These are phyloP conservation scores for Drosophila ezoana DNA, from an alignment of 2,888 invertebrate genomes.

Conservation along the genomic window DNA sequence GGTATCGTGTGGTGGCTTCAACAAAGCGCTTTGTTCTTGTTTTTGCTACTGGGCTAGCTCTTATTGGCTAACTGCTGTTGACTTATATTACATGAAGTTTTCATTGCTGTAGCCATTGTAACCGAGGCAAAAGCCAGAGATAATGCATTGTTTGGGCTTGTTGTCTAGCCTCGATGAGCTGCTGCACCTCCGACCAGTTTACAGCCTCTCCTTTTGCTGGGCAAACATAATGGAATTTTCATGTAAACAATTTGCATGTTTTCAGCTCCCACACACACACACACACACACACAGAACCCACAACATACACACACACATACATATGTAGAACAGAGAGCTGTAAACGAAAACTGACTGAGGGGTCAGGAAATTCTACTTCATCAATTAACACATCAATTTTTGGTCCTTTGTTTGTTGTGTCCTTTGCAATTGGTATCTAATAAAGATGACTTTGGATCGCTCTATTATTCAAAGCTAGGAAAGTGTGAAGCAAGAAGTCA, in stretches of 20 bases:
- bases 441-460: slow-evolving; percentile 33
- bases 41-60: slow-evolving; percentile 40
- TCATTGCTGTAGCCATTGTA: slow-evolving; percentile 39
- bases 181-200: slow-evolving; percentile 47
- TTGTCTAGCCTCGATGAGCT: slow-evolving; percentile 67
- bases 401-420: slow-evolving; percentile 33
- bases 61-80: slow-evolving; percentile 71
- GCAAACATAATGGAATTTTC: slow-evolving; percentile 76
- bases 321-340: background rate
- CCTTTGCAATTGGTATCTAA: slow-evolving; percentile 39
- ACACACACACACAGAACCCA: background rate
- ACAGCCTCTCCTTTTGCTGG: slow-evolving; percentile 53
- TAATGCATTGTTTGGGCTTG: slow-evolving; percentile 70
- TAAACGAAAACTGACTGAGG: slow-evolving; percentile 1
- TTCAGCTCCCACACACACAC: slow-evolving; percentile 43
- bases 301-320: background rate
- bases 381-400: slow-evolving; percentile 71
- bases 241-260: slow-evolving; percentile 78
- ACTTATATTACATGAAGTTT: slow-evolving; percentile 71
- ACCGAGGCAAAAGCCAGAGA: slow-evolving; percentile 52
- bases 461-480: slow-evolving; percentile 11
- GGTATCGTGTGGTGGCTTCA: slow-evolving; percentile 61
- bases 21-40: slow-evolving; percentile 60
- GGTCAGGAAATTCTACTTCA: slow-evolving; percentile 38
- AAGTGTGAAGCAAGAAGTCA: slow-evolving; percentile 10